Base-by-base conservation (phyloP, 2,113 vertebrate genomes). In the Gasterosteus nipponicus region DNA sequence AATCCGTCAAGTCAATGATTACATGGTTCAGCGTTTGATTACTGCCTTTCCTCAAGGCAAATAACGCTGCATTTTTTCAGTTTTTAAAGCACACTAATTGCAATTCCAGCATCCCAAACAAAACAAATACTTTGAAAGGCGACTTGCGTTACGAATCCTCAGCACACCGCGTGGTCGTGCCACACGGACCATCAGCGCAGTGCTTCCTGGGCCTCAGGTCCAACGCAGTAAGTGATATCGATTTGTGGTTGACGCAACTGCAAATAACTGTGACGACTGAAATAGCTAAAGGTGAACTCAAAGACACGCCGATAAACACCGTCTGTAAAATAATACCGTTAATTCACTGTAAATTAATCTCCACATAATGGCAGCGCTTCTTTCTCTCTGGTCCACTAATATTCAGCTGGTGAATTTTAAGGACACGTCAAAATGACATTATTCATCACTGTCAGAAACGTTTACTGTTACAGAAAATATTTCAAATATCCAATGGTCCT, bases 201-300 rank as follows among this genome's bases (percentile, higher is more conserved):
- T 66, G 80, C 63, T 62, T 77, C 44, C 26, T 81, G 69, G 54
- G 75, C 54, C 54, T 74, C 67, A 29, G 64, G 69, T 79, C 42
- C 22, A 61, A 47, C 47, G 69, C 44, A 75, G 63, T 73, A 60
- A 83, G 70, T 85, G 70, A 73, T 80, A 85, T 81, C 76, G 87
- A 85, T 86, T 81, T 59, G 75, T 54, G 64, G 53, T n/a, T n/a
- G n/a, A n/a, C n/a, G n/a, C n/a, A n/a, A n/a, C n/a, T n/a, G n/a
- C 22, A 78, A 84, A 78, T 77, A 70, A 80, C 75, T 62, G 61
- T 51, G 61, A 56, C 53, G 69, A 73, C 47, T 66, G 39, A 80
- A 76, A 82, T 70, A 75, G 73, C 61, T 67, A 22, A 79, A 79
- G 56, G 72, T 74, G 68, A 80, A n/a, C 46, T 80, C 31, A 73